Base-by-base conservation (phyloP, 2,113 vertebrate species). In the Carettochelys insculpta region DNA sequence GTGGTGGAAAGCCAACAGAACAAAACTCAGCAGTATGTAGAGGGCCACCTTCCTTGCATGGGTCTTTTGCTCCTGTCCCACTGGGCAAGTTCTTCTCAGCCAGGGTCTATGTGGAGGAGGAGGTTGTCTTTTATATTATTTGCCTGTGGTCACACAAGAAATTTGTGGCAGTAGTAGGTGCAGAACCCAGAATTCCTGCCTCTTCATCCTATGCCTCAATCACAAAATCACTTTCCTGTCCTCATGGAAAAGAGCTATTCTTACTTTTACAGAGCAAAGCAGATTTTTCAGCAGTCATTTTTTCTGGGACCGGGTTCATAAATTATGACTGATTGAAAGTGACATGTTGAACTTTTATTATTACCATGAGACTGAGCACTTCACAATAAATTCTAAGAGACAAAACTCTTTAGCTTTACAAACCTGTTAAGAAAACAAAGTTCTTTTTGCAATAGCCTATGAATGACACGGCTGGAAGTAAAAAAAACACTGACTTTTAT, bases 311-410 rank as follows among this genome's bases (percentile, higher is more conserved):
- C 1, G 54, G 79, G 8, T 87, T 80, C 75, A 83, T 0, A 1
- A 68, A 14, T 71, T 86, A 54, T 85, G 81, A 85, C 71, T 80
- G 87, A 95, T 88, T 52, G 86, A 94, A 94, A 82, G 79, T 90
- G 94, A 85, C 80, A 1, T 41, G 65, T 79, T 0, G 25, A 89
- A 88, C 85, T 88, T 89, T 80, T 94, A 92, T 91, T 95, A 93
- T 82, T 92, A 41, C 48, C 77, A 82, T 6, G 87, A 80, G 77
- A 50, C 6, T 43, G 89, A 47, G 31, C 43, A 50, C 68, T 82
- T 85, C 80, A 45, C 48, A 43, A 77, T 84, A 83, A 68, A 65
- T 83, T 27, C 61, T 48, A 52, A 93, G 91, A 89, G 89, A 90
- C 94, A 91, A 83, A 73, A 65, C 81, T 77, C n/a, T 50, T 51